These are phyloP conservation scores for Drosophila koepferae DNA, from an alignment of 2,888 invertebrate genomes.

Conservation along the genomic window DNA sequence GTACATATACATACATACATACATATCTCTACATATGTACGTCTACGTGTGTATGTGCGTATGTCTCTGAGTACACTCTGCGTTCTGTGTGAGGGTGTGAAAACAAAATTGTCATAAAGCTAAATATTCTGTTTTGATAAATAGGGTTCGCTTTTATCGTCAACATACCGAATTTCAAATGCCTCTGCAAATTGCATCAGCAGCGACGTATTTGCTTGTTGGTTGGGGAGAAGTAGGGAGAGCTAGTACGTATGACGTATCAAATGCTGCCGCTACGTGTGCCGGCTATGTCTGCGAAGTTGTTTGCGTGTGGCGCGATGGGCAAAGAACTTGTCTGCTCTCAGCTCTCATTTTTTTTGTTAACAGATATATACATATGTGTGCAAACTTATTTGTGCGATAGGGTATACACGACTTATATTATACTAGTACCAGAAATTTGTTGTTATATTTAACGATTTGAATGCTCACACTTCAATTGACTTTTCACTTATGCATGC, in stretches of 20 bases:
- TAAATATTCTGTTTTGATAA: slow-evolving; percentile 59
- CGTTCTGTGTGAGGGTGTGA: slow-evolving; percentile 3
- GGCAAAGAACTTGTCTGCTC: slow-evolving; percentile 10
- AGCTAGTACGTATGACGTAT: slow-evolving; percentile 3
- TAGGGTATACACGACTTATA: slow-evolving; percentile 7
- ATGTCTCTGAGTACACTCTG: not conserved
- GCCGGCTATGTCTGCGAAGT: slow-evolving; percentile 16
- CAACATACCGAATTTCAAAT: slow-evolving; percentile 51
- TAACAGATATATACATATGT: not conserved
- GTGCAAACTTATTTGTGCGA: not conserved
- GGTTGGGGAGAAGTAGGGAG: no score
- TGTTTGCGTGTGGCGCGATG: slow-evolving; percentile 28
- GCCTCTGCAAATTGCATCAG: slow-evolving; percentile 61
- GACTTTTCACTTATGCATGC: not conserved
- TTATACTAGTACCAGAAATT: not conserved
- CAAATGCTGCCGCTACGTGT: not conserved
- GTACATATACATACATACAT: slow-evolving; percentile 2
- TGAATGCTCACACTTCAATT: not conserved
- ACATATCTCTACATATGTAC: not conserved
- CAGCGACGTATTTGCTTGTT: not conserved
- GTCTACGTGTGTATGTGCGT: not conserved
- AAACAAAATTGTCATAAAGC: slow-evolving; percentile 35
- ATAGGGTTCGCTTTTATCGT: slow-evolving; percentile 29
- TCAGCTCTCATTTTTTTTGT: slow-evolving; percentile 8
- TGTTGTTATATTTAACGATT: not conserved